These are phyloP conservation scores for Lasiommata megera DNA, from an alignment of 2,888 invertebrate genomes.

Conservation along the genomic window DNA sequence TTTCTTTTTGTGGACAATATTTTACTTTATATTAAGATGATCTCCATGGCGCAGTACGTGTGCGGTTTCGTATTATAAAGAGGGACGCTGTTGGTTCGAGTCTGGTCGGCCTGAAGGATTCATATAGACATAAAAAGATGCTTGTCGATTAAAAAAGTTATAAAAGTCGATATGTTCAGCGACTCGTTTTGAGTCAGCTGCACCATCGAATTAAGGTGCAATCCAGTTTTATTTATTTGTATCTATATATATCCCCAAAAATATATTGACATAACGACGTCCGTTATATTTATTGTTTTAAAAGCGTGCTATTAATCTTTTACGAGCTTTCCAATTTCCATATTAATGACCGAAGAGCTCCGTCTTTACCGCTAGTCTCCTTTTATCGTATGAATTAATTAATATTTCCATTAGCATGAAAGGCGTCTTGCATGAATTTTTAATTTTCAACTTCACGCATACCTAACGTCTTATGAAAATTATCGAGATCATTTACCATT, in stretches of 20 bases:
- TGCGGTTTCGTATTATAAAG: too few species aligned
- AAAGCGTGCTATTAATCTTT: slow-evolving; percentile 10
- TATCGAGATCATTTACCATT: not conserved
- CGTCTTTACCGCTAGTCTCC: slow-evolving; percentile 21
- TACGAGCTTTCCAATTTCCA: slow-evolving; percentile 22
- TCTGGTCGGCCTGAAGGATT: too few species aligned
- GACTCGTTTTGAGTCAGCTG: too few species aligned
- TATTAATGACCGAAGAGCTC: slow-evolving; percentile 25
- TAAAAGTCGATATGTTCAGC: too few species aligned
- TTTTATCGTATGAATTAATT: slow-evolving; percentile 25
- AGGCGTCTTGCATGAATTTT: slow-evolving; percentile 15
- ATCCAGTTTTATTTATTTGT: too few species aligned
- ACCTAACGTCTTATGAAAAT: not conserved
- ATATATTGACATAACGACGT: slow-evolving; percentile 4
- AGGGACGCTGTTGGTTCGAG: too few species aligned
- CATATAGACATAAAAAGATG: too few species aligned
- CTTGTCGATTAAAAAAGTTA: too few species aligned
- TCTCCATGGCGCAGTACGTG: too few species aligned
- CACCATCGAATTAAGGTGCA: too few species aligned
- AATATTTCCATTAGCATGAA: slow-evolving; percentile 28
- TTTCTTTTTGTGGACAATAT: too few species aligned
- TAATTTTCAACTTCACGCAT: slow-evolving; percentile 4
- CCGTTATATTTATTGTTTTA: slow-evolving; percentile 16
- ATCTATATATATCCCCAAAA: not conserved
- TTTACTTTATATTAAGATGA: too few species aligned